Evolutionary conservation across 2,888 invertebrate species (phyloP).

Genomic region (Hypomecis punctinalis): DNA sequence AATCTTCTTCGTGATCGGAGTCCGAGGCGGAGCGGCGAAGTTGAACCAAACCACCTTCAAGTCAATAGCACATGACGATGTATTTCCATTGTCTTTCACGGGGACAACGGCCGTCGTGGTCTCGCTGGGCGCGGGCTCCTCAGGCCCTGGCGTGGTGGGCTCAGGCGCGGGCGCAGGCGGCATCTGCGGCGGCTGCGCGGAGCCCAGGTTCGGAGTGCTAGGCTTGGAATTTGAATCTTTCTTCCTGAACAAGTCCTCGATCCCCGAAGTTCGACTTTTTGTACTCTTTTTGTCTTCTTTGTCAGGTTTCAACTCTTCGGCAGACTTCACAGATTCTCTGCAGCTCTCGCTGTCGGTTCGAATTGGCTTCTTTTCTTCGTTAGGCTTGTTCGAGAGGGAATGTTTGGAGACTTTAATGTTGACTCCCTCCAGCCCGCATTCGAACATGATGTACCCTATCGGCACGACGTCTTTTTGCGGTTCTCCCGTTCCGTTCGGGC

Average conservation of each 20-base stretch:
- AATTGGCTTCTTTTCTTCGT: constrained; percentile 82
- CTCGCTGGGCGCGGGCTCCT: constrained; percentile 71
- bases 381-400: constrained; percentile 91
- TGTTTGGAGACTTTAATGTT: constrained; percentile 90
- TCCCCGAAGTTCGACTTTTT: constrained; percentile 70
- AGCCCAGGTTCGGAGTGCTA: constrained; percentile 84
- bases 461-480: constrained; percentile 85
- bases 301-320: constrained; percentile 73
- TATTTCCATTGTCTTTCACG: constrained; percentile 89
- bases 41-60: constrained; percentile 98
- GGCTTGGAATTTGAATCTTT: constrained; percentile 86
- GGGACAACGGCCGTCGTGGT: constrained; percentile 71
- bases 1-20: constrained; percentile 96
- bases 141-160: constrained; percentile 68
- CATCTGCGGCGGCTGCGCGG: constrained; percentile 65
- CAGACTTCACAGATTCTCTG: constrained; percentile 79
- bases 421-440: constrained; percentile 96
- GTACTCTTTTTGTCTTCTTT: constrained; percentile 62
- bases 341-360: constrained; percentile 73
- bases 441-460: constrained; percentile 98
- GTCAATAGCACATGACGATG: constrained; percentile 94
- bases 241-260: constrained; percentile 79
- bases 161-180: constrained; percentile 59
- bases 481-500: constrained; percentile 74
- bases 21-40: constrained; percentile 98